Conservation (phyloP, 2,797 vertebrate genomes). For the Ptychobarbus kaznakovi region DNA sequence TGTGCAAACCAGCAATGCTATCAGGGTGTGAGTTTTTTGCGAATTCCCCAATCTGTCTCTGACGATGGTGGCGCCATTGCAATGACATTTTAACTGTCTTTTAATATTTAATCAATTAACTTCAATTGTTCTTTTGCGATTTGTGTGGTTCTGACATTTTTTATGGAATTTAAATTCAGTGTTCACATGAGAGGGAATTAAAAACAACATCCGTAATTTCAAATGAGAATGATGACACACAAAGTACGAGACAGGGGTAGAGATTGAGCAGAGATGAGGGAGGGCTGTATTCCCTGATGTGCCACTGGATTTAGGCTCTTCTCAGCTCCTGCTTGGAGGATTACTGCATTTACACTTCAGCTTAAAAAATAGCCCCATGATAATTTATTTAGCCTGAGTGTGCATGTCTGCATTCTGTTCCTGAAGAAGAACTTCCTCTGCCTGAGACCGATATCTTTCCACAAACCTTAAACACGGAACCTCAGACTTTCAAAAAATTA, state of each 20-base stretch:
- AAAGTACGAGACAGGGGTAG: slow-evolving; percentile 48
- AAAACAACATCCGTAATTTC: slow-evolving; percentile 56
- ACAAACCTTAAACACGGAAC: slow-evolving; percentile 58
- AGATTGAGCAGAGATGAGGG: slow-evolving; percentile 50
- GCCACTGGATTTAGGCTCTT: slow-evolving; percentile 70
- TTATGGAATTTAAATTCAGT: slow-evolving; percentile 42
- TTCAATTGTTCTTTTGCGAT: slow-evolving; percentile 34
- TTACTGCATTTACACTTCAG: slow-evolving; percentile 83
- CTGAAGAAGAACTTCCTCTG: slow-evolving; percentile 63
- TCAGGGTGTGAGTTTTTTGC: background rate
- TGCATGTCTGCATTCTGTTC: slow-evolving; percentile 73
- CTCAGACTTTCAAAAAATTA: slow-evolving; percentile 11
- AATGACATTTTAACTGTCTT: slow-evolving; percentile 22
- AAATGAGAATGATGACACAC: slow-evolving; percentile 33
- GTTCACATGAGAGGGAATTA: slow-evolving; percentile 45
- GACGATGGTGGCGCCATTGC: background rate
- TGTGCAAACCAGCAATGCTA: background rate
- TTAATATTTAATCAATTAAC: slow-evolving; percentile 49
- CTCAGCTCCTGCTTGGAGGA: slow-evolving; percentile 75
- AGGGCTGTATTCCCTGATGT: slow-evolving; percentile 67
- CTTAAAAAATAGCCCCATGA: slow-evolving; percentile 82
- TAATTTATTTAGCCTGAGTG: slow-evolving; percentile 82
- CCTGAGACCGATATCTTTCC: slow-evolving; percentile 44
- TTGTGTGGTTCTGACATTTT: slow-evolving; percentile 6
- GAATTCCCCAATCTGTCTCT: background rate